Percentiles rank a stretch among this genome's conserved stretches.
phyloP scores from a whole-genome alignment of 2,888 invertebrate genomes.

The Drosophila kuntzei region DNA sequence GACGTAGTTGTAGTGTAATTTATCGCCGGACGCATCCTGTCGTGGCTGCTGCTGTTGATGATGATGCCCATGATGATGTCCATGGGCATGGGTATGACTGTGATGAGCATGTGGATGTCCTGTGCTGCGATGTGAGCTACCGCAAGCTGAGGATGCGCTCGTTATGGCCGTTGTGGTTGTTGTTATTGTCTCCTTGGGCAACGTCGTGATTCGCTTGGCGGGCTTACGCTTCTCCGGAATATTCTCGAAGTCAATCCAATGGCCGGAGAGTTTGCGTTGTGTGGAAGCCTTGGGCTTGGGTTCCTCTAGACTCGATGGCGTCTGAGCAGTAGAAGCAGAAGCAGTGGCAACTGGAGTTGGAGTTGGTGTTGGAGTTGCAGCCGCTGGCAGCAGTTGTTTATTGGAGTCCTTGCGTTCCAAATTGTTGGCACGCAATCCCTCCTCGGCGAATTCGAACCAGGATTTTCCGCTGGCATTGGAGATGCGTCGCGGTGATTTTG shows the following conservation, averaged over 20 bases:
- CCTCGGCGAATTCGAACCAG: conserved; percentile 89
- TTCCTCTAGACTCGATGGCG: conserved; percentile 44
- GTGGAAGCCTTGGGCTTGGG: conserved; percentile 67
- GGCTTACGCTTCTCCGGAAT: conserved; percentile 93
- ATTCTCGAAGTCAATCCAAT: conserved; percentile 95
- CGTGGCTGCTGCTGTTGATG: conserved; percentile 55
- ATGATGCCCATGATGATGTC: conserved; percentile 43
- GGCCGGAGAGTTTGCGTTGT: conserved; percentile 85
- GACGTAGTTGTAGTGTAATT: conserved; percentile 91
- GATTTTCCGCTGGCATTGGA: conserved; percentile 86
- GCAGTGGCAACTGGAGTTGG: background rate
- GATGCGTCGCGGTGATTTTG: conserved; percentile 87
- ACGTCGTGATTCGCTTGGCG: conserved; percentile 93
- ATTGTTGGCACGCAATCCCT: conserved; percentile 86
- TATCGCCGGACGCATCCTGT: conserved; percentile 51
- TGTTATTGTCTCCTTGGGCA: conserved; percentile 87
- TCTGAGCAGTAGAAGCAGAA: conserved; percentile 1
- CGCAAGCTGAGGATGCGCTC: conserved; percentile 41
- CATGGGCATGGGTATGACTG: conserved; percentile 25
- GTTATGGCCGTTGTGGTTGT: conserved; percentile 48
- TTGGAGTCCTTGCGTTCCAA: conserved; percentile 82
- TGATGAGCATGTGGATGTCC: conserved; percentile 38
- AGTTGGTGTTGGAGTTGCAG: conserved; percentile 12
- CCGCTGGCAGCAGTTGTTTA: conserved; percentile 73
- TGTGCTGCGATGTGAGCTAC: conserved; percentile 30